Conservation (phyloP, 2,113 vertebrate genomes). For the Oreocharis arfaki region DNA sequence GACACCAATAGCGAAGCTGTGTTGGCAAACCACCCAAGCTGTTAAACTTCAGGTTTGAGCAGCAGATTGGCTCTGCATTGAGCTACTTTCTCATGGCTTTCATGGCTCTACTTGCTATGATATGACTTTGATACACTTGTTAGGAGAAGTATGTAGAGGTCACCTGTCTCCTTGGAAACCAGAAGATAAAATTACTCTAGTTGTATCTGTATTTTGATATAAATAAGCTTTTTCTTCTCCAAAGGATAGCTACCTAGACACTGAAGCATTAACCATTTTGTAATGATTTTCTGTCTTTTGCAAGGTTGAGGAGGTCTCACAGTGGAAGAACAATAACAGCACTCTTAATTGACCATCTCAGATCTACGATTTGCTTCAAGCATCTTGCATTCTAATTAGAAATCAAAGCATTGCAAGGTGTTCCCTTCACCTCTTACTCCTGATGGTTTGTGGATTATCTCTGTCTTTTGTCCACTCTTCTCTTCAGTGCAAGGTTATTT, state of each 20-base stretch:
- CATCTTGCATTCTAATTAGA: conserved; percentile 10
- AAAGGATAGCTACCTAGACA: neutral
- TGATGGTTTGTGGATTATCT: neutral
- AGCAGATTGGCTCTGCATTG: neutral
- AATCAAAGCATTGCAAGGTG: neutral
- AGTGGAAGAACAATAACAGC: neutral
- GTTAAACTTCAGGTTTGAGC: neutral
- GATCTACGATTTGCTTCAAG: neutral
- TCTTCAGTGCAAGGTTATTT: neutral
- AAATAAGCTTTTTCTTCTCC: conserved; percentile 35
- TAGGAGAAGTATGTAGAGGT: conserved; percentile 9
- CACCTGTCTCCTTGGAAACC: conserved; percentile 80
- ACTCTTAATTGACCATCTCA: conserved; percentile 1
- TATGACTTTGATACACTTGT: conserved; percentile 29
- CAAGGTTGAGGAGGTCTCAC: neutral
- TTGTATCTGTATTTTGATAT: conserved; percentile 59
- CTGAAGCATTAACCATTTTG: neutral
- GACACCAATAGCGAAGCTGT: neutral
- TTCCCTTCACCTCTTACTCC: neutral
- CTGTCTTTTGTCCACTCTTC: neutral
- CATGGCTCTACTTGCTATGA: conserved; percentile 47
- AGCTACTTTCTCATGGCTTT: conserved; percentile 19
- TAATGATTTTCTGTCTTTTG: conserved; percentile 23
- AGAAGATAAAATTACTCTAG: conserved; percentile 71
- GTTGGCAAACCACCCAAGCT: neutral